Evolutionary conservation across 2,797 vertebrate species (phyloP).

Genomic region (Catostomus latipinnis): DNA sequence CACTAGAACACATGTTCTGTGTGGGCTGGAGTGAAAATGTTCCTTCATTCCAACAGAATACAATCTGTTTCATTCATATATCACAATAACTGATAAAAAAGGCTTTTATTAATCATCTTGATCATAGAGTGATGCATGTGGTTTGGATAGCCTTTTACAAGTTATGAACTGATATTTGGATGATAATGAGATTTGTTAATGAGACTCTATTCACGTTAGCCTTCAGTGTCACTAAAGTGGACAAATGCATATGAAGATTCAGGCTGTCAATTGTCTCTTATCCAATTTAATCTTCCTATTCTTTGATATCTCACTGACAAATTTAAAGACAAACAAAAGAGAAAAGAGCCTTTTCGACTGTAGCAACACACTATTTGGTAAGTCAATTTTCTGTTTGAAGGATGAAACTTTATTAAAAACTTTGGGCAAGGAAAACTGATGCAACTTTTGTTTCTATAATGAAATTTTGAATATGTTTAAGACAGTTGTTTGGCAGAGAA

Average conservation of each 20-base stretch:
- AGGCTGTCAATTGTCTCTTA: constrained; percentile 18
- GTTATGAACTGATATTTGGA: background rate
- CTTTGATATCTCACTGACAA: constrained; percentile 13
- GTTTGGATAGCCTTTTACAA: background rate
- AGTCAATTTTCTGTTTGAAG: constrained; percentile 40
- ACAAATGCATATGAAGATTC: background rate
- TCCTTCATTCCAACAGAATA: background rate
- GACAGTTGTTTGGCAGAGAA: too few relatives aligned
- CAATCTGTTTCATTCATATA: constrained; percentile 22
- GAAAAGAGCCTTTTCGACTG: background rate
- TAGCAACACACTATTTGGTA: constrained; percentile 6
- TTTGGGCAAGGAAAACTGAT: constrained; percentile 43
- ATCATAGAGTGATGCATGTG: background rate
- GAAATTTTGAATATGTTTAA: too few relatives aligned
- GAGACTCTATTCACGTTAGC: constrained; percentile 1
- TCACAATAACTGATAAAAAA: constrained; percentile 6
- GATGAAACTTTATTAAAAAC: constrained; percentile 36
- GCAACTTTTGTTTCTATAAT: background rate
- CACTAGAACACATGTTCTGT: background rate
- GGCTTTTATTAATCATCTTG: background rate
- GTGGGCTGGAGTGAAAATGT: background rate
- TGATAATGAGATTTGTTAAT: constrained; percentile 3
- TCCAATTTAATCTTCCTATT: constrained; percentile 19
- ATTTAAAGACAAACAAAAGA: constrained; percentile 25
- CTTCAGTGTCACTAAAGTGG: background rate